phyloP scores from a whole-genome alignment of 2,113 vertebrate genomes.

The Sander vitreus region DNA sequence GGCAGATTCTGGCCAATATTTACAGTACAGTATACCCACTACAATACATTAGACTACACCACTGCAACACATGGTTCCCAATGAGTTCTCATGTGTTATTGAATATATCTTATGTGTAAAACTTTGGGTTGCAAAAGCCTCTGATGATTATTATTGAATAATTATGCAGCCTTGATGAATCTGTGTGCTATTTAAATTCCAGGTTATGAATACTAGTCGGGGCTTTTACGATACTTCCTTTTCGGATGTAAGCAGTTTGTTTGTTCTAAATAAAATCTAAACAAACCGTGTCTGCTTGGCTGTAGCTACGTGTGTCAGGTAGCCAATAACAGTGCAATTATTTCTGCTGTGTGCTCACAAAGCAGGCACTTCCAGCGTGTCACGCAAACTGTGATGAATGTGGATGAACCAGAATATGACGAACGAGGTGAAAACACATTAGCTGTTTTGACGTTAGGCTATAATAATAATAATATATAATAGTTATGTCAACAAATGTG shows the following conservation, averaged over 20 bases:
- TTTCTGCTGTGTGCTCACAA: slow-evolving; percentile 38
- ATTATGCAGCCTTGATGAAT: slow-evolving; percentile 35
- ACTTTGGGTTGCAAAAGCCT: neutral
- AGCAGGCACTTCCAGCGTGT: slow-evolving; percentile 13
- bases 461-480: too few species aligned
- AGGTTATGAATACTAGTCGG: slow-evolving; percentile 17
- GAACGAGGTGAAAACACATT: neutral
- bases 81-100: neutral
- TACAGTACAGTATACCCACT: too few species aligned
- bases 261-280: slow-evolving; percentile 39
- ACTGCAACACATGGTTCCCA: neutral
- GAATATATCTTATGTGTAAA: neutral
- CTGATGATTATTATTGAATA: slow-evolving; percentile 19
- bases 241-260: slow-evolving; percentile 15
- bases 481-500: neutral
- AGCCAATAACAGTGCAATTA: slow-evolving; percentile 33
- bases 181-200: slow-evolving; percentile 19
- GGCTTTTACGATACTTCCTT: slow-evolving; percentile 10
- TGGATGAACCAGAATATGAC: slow-evolving; percentile 17
- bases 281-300: neutral
- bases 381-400: slow-evolving; percentile 24
- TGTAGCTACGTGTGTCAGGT: neutral
- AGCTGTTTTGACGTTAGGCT: neutral
- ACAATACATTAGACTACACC: too few species aligned
- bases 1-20: too few species aligned